Evolutionary conservation across 2,113 vertebrate species (phyloP).

Genomic region (Cygnus buccinator): DNA sequence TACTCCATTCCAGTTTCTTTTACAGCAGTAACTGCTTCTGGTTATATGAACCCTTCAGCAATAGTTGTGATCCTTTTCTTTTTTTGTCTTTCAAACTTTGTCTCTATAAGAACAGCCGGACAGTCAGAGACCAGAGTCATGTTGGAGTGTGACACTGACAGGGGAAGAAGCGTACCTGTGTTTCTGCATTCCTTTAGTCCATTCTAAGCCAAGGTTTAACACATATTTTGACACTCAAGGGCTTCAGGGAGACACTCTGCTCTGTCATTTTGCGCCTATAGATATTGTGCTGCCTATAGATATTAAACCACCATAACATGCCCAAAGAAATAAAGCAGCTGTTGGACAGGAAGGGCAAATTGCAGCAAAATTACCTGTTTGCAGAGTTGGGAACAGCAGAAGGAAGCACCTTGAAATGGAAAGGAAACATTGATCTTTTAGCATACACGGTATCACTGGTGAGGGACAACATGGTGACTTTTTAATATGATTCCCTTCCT

Average conservation of each 20-base stretch:
- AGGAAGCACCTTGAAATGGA: conserved; percentile 78
- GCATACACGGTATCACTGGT: neutral
- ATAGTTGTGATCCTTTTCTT: neutral
- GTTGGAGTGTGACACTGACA: neutral
- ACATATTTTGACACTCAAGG: neutral
- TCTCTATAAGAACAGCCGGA: conserved; percentile 16
- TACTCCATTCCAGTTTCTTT: neutral
- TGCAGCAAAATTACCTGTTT: conserved; percentile 81
- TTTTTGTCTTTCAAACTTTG: neutral
- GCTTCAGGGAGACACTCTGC: neutral
- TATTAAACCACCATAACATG: neutral
- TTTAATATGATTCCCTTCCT: neutral
- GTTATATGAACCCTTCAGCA: neutral
- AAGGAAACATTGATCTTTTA: neutral
- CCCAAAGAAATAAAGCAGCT: neutral
- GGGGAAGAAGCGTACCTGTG: neutral
- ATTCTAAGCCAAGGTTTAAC: neutral
- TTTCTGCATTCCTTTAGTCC: neutral
- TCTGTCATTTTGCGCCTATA: neutral
- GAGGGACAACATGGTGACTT: neutral
- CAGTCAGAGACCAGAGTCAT: neutral
- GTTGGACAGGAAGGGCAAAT: neutral
- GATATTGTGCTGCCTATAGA: neutral
- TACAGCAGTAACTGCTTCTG: neutral
- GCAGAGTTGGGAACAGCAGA: conserved; percentile 76